Evolutionary conservation across 2,797 vertebrate species (phyloP), one percentile per base, ranked within the genome.

Genomic region (Ptychobarbus kaznakovi): DNA sequence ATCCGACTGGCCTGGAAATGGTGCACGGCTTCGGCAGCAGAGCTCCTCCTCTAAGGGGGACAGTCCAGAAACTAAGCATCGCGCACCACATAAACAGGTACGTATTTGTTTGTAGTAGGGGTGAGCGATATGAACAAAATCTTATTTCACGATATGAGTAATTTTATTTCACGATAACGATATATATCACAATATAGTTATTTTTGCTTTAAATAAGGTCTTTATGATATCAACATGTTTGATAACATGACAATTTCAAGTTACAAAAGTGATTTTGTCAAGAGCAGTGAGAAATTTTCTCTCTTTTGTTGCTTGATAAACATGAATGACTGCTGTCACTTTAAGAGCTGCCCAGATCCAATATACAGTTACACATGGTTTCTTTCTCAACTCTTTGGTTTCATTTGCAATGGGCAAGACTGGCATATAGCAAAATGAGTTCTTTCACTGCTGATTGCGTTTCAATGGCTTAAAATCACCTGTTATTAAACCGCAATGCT

Each of bases 1-100:
- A 0, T 97, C 98, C 0, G 98, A 99, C 87, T 99, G 98, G 98
- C 97, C 97, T 0, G 95, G 96, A 89, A 96, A 95, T 0, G 96
- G 98, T 0, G 95, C 97, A 0, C 95, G 98, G 0, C 92, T 99
- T 46, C 95, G 97, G 18, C 98, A 99, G 89, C 98, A 98, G 92
- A 97, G 97, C 0, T 99, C 97, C 0, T 99, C 97, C 18, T 98
- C 98, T 85, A 99, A 98, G 90, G 97, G 97, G 0, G 97, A 99
- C 93, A 99, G 98, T 88, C 98, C 98, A 0, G 98, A 99, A 94
- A 97, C 96, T 88, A 99, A 99, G 91, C 98, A 97, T 74, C 96
- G 97, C 20, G 94, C 94, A 0, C 93, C 95, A 89, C 97, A 99
- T 93, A 99, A 97, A 83, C 98, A 99, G 97, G 98, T 99, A 91